Evolutionary conservation across 1,140 invertebrate species (phyloP).

Genomic region (Scaptomyza graminum): DNA sequence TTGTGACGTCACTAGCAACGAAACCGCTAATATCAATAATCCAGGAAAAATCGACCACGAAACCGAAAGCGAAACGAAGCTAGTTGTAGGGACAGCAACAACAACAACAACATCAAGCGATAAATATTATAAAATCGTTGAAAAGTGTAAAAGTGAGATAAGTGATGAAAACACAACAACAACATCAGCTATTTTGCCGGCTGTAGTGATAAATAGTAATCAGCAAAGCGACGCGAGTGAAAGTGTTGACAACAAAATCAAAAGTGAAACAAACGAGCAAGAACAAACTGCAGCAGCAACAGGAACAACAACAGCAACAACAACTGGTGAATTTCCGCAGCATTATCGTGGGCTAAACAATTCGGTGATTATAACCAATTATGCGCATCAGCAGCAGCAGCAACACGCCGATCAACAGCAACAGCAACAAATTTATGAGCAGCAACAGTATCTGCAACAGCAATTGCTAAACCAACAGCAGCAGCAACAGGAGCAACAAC

Average conservation of each 20-base stretch:
- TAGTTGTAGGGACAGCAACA: slow-evolving; percentile 29
- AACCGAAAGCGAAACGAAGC: slow-evolving; percentile 33
- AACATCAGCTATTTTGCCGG: slow-evolving; percentile 41
- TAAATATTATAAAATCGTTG: slow-evolving; percentile 55
- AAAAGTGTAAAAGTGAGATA: slow-evolving; percentile 60
- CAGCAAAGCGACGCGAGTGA: slow-evolving; percentile 66
- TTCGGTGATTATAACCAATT: slow-evolving; percentile 75
- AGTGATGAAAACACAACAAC: slow-evolving; percentile 40
- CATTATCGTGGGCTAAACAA: slow-evolving; percentile 68
- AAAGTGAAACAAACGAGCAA: slow-evolving; percentile 58
- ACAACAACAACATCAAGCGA: slow-evolving; percentile 31
- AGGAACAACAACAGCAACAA: slow-evolving; percentile 17
- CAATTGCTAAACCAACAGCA: slow-evolving; percentile 40
- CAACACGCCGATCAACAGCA: slow-evolving; percentile 51
- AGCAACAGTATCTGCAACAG: slow-evolving; percentile 60
- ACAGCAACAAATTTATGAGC: slow-evolving; percentile 44
- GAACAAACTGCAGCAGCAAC: slow-evolving; percentile 21
- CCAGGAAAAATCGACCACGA: slow-evolving; percentile 38
- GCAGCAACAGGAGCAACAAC: slow-evolving; percentile 29
- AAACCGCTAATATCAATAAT: slow-evolving; percentile 32
- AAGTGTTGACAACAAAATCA: slow-evolving; percentile 74
- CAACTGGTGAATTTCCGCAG: slow-evolving; percentile 26
- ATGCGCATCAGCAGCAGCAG: slow-evolving; percentile 59
- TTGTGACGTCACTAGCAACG: slow-evolving; percentile 39
- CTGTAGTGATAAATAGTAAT: slow-evolving; percentile 68